A percentile compares a stretch with the other conserved stretches of the same genome.
phyloP scores from a whole-genome alignment of 2,888 invertebrate genomes.

The Leptinotarsa juncta region DNA sequence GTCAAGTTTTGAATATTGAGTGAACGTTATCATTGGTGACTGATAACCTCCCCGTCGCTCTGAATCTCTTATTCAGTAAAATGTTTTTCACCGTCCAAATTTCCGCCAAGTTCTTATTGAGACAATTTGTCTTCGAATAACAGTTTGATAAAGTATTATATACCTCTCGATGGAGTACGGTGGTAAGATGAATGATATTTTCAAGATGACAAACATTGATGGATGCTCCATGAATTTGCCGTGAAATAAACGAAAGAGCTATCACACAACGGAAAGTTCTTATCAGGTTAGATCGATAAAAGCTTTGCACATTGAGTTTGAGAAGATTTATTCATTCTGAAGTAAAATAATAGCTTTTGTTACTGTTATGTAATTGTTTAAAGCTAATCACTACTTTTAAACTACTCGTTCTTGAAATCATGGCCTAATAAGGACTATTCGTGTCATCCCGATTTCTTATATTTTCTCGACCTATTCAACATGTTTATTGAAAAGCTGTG shows the following conservation, averaged over 20 bases:
- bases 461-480: too few relatives aligned
- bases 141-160: conserved; percentile 32
- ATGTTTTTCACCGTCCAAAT: not conserved
- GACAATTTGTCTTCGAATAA: conserved; percentile 25
- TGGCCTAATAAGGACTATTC: too few relatives aligned
- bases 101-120: conserved; percentile 23
- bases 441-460: too few relatives aligned
- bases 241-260: conserved; percentile 33
- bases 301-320: conserved; percentile 20
- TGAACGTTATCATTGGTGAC: not conserved
- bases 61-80: not conserved
- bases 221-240: conserved; percentile 11
- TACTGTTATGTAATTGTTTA: too few relatives aligned
- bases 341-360: too few relatives aligned
- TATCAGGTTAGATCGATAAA: conserved; percentile 30
- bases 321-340: too few relatives aligned
- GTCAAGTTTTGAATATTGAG: too few relatives aligned
- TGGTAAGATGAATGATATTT: conserved; percentile 36
- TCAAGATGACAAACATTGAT: conserved; percentile 34
- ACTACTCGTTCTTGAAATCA: too few relatives aligned
- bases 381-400: too few relatives aligned
- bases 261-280: conserved; percentile 32
- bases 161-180: conserved; percentile 23
- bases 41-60: not conserved
- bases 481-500: too few relatives aligned